Conservation (phyloP, 1,140 invertebrate species). For the Homalodisca vitripennis region DNA sequence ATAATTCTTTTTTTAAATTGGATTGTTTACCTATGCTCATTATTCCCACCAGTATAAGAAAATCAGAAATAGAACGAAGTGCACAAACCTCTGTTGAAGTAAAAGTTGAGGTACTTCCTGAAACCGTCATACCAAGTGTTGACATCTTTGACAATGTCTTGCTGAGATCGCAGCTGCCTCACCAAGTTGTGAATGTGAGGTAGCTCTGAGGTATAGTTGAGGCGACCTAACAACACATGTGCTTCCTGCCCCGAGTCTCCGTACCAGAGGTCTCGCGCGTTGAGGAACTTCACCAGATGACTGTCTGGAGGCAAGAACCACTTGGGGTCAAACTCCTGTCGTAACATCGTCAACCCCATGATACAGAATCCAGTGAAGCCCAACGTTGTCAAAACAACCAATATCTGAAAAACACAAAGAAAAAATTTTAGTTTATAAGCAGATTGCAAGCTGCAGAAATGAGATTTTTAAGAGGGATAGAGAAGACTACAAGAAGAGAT, state of each 20-base stretch:
- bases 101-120: slow-evolving; percentile 55
- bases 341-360: slow-evolving; percentile 58
- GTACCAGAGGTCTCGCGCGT: slow-evolving; percentile 56
- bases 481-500: too few relatives aligned
- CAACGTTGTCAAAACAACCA: slow-evolving; percentile 59
- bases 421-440: too few relatives aligned
- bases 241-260: slow-evolving; percentile 63
- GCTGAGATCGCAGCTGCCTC: slow-evolving; percentile 52
- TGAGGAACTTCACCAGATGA: slow-evolving; percentile 65
- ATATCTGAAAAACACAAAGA: slow-evolving; percentile 49
- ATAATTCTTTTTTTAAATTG: background rate
- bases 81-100: slow-evolving; percentile 49
- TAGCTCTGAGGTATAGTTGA: slow-evolving; percentile 65
- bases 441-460: too few relatives aligned
- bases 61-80: background rate
- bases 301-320: slow-evolving; percentile 74
- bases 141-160: slow-evolving; percentile 55
- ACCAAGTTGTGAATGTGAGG: slow-evolving; percentile 57
- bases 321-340: slow-evolving; percentile 73
- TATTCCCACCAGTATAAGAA: background rate
- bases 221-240: slow-evolving; percentile 64
- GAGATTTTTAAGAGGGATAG: too few relatives aligned
- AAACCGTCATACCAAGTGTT: slow-evolving; percentile 64
- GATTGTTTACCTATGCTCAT: background rate
- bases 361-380: slow-evolving; percentile 58